Conservation (phyloP, 2,797 vertebrate species). For the Zenarchopterus dispar region DNA sequence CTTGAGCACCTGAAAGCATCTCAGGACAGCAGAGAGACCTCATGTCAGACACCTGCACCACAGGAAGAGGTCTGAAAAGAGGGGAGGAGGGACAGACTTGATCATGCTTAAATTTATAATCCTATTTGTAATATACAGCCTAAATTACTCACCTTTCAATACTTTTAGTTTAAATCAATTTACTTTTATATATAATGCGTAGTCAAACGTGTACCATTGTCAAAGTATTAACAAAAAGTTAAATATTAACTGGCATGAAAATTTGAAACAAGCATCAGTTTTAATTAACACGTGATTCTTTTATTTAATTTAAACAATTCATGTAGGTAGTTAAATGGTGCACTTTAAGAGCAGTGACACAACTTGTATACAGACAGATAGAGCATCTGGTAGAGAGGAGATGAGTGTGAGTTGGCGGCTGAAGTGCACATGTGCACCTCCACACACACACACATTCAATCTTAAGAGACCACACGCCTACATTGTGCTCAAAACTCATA, state of each 20-base stretch:
- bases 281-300: too few relatives aligned
- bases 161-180: too few relatives aligned
- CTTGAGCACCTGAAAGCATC: conserved; percentile 75
- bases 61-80: conserved; percentile 71
- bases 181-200: too few relatives aligned
- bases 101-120: neutral
- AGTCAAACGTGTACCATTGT: too few relatives aligned
- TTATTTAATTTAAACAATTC: too few relatives aligned
- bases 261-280: too few relatives aligned
- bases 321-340: neutral
- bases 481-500: conserved; percentile 30
- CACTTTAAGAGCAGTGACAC: conserved; percentile 20
- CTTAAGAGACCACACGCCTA: conserved; percentile 52
- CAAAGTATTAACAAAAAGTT: too few relatives aligned
- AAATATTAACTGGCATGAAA: too few relatives aligned
- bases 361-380: conserved; percentile 60
- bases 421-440: conserved; percentile 41
- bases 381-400: conserved; percentile 58
- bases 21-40: conserved; percentile 79
- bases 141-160: neutral
- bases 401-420: conserved; percentile 59
- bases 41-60: conserved; percentile 76
- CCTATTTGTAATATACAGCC: neutral
- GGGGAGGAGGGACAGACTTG: neutral
- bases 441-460: conserved; percentile 23